phyloP scores from a whole-genome alignment of 2,797 vertebrate genomes.

The Cynopterus sphinx region DNA sequence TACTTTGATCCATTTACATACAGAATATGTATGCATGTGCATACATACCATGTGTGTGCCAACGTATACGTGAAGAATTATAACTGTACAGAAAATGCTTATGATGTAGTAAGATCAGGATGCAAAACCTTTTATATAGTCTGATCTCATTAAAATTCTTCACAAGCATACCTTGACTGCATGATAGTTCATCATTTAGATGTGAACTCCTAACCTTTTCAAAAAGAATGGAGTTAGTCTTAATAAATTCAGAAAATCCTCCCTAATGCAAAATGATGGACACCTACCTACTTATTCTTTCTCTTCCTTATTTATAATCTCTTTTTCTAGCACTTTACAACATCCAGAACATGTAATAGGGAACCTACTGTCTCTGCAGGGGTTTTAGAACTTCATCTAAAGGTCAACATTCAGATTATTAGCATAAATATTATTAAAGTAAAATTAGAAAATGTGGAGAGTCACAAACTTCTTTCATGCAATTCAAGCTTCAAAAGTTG shows the following conservation, averaged over 20 bases:
- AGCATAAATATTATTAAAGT: background rate
- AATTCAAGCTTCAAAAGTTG: background rate
- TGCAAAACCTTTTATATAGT: background rate
- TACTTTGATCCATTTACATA: background rate
- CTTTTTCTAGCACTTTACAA: background rate
- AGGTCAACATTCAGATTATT: background rate
- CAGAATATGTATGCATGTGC: background rate
- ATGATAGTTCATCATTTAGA: background rate
- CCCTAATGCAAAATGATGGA: background rate
- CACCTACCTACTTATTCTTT: background rate
- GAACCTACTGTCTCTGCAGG: background rate
- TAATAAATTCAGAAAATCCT: conserved; percentile 53
- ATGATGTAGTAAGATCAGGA: background rate
- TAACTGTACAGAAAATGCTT: background rate
- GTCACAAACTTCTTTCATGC: background rate
- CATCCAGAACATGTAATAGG: background rate
- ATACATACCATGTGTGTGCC: background rate
- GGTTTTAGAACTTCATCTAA: background rate
- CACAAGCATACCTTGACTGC: background rate
- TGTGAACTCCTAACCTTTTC: conserved; percentile 37
- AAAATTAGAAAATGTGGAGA: background rate
- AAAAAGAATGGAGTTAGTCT: background rate
- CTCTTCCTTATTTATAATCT: background rate
- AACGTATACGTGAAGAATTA: background rate
- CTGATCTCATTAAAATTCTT: background rate